A percentile compares a stretch with the other conserved stretches of the same genome.
These are phyloP conservation scores for Mamestra brassicae DNA, from an alignment of 2,888 invertebrate species.

Conservation along the genomic window DNA sequence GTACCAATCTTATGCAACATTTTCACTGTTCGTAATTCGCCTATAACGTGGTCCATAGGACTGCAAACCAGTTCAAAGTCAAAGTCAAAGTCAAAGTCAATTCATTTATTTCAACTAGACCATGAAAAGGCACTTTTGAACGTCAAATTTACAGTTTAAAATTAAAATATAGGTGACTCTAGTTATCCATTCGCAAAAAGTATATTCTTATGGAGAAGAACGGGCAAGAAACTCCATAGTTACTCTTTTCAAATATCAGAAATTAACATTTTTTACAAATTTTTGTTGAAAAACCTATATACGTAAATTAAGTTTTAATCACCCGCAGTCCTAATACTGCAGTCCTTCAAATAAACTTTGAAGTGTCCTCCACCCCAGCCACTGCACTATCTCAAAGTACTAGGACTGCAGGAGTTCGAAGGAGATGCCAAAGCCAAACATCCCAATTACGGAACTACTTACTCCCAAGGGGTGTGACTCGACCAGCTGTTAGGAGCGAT, in stretches of 20 bases:
- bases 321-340: not conserved
- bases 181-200: too few species aligned
- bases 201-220: too few species aligned
- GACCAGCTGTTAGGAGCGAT: constrained; percentile 4
- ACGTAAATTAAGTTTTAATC: not conserved
- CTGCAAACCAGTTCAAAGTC: not conserved
- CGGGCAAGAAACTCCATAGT: too few species aligned
- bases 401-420: constrained; percentile 10
- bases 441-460: constrained; percentile 35
- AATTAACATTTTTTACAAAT: not conserved
- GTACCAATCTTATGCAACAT: not conserved
- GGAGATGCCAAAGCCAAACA: constrained; percentile 21
- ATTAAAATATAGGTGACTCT: too few species aligned
- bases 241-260: too few species aligned
- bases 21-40: too few species aligned
- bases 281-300: not conserved
- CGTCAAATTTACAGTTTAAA: too few species aligned
- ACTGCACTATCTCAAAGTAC: constrained; percentile 13
- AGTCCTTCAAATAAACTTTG: not conserved
- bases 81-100: too few species aligned
- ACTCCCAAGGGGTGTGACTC: not conserved
- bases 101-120: too few species aligned
- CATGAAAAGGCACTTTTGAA: too few species aligned
- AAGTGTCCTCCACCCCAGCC: not conserved
- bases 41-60: not conserved